A percentile compares a stretch with the other conserved stretches of the same genome.
Evolutionary conservation across 1,140 invertebrate genomes (phyloP).

Genomic region (Vanessa atalanta): DNA sequence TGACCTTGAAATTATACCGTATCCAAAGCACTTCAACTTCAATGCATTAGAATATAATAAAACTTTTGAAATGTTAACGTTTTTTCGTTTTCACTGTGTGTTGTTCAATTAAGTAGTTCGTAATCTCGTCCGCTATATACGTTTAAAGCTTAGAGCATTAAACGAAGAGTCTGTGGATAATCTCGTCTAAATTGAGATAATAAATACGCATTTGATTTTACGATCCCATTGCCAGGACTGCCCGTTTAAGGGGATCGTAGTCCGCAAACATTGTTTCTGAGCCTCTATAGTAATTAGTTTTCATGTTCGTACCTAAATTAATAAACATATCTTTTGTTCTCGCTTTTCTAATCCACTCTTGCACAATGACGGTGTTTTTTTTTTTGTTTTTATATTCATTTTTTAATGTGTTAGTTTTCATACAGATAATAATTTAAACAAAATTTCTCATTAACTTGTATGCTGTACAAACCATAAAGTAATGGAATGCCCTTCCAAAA

Average conservation of each 20-base stretch:
- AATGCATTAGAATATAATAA: no score
- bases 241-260: neutral
- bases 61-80: neutral
- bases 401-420: no score
- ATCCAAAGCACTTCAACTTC: no score
- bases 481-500: no score
- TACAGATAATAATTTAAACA: no score
- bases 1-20: no score
- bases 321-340: neutral
- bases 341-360: neutral
- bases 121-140: neutral
- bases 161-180: conserved; percentile 8
- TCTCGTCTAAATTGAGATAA: conserved; percentile 12
- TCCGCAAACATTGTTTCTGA: conserved; percentile 3
- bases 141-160: neutral
- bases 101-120: neutral
- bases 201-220: conserved; percentile 26
- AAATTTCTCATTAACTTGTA: no score
- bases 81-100: neutral
- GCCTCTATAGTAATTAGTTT: conserved; percentile 4
- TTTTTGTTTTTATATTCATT: no score
- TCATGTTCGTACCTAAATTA: neutral
- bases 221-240: neutral
- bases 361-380: no score
- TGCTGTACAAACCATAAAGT: no score